Evolutionary conservation across 1,140 invertebrate genomes (phyloP), one percentile per base, ranked within the genome.

Genomic region (Cephus cinctus): DNA sequence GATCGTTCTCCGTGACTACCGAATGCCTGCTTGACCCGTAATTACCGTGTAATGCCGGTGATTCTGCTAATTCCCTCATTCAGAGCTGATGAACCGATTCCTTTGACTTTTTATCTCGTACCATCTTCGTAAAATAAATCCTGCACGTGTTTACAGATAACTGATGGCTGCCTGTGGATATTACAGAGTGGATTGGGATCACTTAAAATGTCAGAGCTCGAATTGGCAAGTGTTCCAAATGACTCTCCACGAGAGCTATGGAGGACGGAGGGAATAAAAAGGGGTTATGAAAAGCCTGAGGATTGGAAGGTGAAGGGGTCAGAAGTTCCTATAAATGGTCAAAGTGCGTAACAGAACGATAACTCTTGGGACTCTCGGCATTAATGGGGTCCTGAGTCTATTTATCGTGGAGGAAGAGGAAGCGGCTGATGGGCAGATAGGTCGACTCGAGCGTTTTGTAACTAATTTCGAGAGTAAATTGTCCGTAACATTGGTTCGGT

Each of bases 391-490:
- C 63, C 59, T 63, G 60, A 61, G 62, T 69, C 70, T 72, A 72
- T 73, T 73, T 67, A 71, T 60, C 38, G 61, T 58, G 63, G 64
- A 76, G 74, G 74, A 76, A 76, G 73, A 75, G 74, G 74, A 76
- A 76, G 72, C 69, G 66, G 57, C 69, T 75, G 74, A 75, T 75
- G 71, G 69, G 73, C 61, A 72, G 71, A 75, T 75, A 73, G 70
- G 67, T 70, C 67, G n/a, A n/a, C n/a, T n/a, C n/a, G 67, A 63
- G 51, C 69, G 61, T 76, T 75, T 75, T 73, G 72, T 69, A 75
- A 70, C 73, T 73, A 73, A 76, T 76, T 76, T 76, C 59, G 62
- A 58, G 73, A 73, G 71, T 75, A 75, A 76, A 76, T 75, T 75
- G 73, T 66, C 71, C 73, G 74, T 70, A 75, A 76, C 74, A 75